phyloP scores from a whole-genome alignment of 92 coral and sea anemone genomes.

The Actinernus sp. region DNA sequence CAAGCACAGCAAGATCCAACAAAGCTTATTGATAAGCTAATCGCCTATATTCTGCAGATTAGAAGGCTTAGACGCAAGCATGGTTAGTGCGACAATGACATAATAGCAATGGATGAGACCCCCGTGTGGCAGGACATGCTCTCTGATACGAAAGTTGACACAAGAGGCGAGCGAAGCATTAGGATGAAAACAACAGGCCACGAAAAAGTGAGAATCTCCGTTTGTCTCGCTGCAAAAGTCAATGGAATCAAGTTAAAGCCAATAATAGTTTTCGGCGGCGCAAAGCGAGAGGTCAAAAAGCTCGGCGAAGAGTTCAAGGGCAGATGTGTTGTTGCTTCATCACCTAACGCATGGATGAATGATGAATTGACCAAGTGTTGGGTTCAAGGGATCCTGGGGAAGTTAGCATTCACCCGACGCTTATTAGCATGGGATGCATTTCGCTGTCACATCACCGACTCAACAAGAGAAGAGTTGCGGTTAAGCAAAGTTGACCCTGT shows the following conservation, averaged over 20 bases:
- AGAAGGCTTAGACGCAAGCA: conserved; percentile 12
- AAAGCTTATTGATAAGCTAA: conserved; percentile 31
- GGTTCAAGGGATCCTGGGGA: conserved; percentile 23
- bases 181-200: conserved; percentile 50
- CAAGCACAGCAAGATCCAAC: conserved; percentile 30
- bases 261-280: conserved; percentile 8
- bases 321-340: conserved; percentile 7
- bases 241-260: conserved; percentile 64
- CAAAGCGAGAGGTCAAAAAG: conserved; percentile 2
- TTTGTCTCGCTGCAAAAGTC: conserved; percentile 71
- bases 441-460: conserved; percentile 45
- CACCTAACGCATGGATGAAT: conserved; percentile 35
- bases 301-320: conserved; percentile 9
- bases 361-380: conserved; percentile 10
- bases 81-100: conserved; percentile 16
- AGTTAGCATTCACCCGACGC: conserved; percentile 25
- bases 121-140: conserved; percentile 37
- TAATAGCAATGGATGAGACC: conserved; percentile 28
- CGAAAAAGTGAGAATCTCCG: conserved; percentile 52
- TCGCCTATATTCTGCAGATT: conserved; percentile 32
- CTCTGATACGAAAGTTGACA: conserved; percentile 57
- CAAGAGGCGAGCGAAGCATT: conserved; percentile 49
- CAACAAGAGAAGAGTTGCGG: conserved; percentile 34
- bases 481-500: conserved; percentile 42
- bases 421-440: conserved; percentile 22